These are phyloP conservation scores for Epizoanthus ramosus DNA, from an alignment of 92 coral and sea anemone species.

Conservation along the genomic window DNA sequence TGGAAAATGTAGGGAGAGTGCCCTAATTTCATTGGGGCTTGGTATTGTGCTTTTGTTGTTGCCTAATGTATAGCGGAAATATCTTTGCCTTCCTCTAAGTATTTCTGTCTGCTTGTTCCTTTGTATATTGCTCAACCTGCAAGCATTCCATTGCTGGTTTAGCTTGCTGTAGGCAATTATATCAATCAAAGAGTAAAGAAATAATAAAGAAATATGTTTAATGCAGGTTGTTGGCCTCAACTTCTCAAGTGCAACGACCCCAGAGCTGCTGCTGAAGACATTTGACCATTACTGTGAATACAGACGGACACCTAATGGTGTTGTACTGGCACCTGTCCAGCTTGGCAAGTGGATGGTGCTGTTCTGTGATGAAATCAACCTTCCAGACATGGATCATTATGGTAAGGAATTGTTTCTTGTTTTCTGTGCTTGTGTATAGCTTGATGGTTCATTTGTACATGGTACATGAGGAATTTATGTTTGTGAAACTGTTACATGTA, in stretches of 20 bases:
- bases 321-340: conserved; percentile 96
- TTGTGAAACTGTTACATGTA: too few relatives aligned
- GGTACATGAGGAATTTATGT: not conserved
- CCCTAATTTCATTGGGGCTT: too few relatives aligned
- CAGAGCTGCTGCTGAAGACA: conserved; percentile 95
- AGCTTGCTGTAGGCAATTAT: too few relatives aligned
- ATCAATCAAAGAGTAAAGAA: too few relatives aligned
- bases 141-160: too few relatives aligned
- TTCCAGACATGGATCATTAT: conserved; percentile 97
- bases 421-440: not conserved
- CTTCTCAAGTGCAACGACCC: conserved; percentile 99
- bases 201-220: not conserved
- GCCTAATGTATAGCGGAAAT: not conserved
- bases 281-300: conserved; percentile 99
- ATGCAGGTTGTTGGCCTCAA: conserved; percentile 95
- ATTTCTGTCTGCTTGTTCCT: too few relatives aligned
- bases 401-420: conserved; percentile 52
- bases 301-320: conserved; percentile 97
- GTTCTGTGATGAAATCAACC: conserved; percentile 98
- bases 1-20: too few relatives aligned
- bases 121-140: too few relatives aligned
- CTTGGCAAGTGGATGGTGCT: conserved; percentile 99
- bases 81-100: too few relatives aligned
- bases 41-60: too few relatives aligned
- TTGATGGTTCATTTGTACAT: not conserved